Percentiles rank a stretch among this genome's conserved stretches.
Evolutionary conservation across 2,113 vertebrate species (phyloP).

Genomic region (Corythaixoides concolor): DNA sequence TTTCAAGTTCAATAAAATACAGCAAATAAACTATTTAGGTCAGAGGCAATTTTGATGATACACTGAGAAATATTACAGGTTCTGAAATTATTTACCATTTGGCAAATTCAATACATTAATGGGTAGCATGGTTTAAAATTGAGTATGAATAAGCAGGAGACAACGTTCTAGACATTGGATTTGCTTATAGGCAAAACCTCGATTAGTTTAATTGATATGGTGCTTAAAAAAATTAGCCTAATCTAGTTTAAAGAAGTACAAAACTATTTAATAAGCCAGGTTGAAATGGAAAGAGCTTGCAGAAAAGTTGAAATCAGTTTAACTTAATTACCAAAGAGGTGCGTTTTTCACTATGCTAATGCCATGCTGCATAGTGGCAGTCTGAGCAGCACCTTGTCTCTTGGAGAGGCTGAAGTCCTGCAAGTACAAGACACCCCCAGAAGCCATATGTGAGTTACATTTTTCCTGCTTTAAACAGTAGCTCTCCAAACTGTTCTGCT

Average conservation of each 20-base stretch:
- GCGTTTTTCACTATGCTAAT: fast-evolving
- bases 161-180: background rate
- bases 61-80: background rate
- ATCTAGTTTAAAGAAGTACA: background rate
- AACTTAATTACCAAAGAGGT: background rate
- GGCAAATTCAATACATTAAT: background rate
- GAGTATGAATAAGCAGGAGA: background rate
- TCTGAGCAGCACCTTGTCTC: background rate
- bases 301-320: background rate
- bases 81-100: background rate
- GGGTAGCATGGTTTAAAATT: background rate
- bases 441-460: fast-evolving
- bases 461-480: background rate
- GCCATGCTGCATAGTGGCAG: fast-evolving
- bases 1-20: background rate
- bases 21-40: background rate
- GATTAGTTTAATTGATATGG: background rate
- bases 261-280: background rate
- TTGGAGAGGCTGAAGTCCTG: background rate
- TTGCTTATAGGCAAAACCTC: background rate
- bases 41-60: background rate
- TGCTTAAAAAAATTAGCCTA: background rate
- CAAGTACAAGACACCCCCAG: too few relatives aligned
- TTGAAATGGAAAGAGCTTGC: background rate
- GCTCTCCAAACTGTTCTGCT: background rate